phyloP scores from a whole-genome alignment of 2,888 invertebrate species.

The Danaus chrysippus region DNA sequence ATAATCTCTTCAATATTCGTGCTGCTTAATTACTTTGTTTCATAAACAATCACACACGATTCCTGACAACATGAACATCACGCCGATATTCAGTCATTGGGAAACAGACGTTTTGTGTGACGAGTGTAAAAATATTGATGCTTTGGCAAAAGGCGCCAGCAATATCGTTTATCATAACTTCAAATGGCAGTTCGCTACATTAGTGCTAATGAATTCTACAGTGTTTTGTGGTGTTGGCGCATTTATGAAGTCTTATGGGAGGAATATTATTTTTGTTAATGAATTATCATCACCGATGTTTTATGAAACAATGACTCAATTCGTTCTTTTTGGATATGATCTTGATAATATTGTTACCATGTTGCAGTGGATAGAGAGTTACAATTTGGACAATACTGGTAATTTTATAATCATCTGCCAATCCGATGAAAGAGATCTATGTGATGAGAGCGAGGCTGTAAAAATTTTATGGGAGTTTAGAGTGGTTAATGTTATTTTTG shows the following conservation, averaged over 20 bases:
- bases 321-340: conserved; percentile 49
- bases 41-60: no score
- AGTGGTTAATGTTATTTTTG: conserved; percentile 55
- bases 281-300: conserved; percentile 39
- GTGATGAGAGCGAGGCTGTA: conserved; percentile 49
- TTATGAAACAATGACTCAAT: conserved; percentile 42
- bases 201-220: conserved; percentile 54
- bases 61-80: conserved; percentile 22
- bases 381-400: conserved; percentile 55
- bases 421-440: conserved; percentile 40
- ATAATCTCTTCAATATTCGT: no score
- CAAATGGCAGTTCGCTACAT: conserved; percentile 51
- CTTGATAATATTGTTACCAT: conserved; percentile 40
- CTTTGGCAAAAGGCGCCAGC: conserved; percentile 49
- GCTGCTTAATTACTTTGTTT: no score
- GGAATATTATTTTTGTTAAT: conserved; percentile 45
- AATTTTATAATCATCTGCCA: conserved; percentile 56
- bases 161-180: conserved; percentile 55
- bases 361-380: conserved; percentile 43
- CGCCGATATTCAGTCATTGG: conserved; percentile 18
- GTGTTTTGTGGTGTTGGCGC: conserved; percentile 43
- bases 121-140: conserved; percentile 29
- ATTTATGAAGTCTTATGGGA: conserved; percentile 48
- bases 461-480: conserved; percentile 51
- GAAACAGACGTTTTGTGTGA: conserved; percentile 14